A percentile compares a stretch with the other conserved stretches of the same genome.
phyloP scores from a whole-genome alignment of 1,140 invertebrate species.

The Trypoxylus dichotomus region DNA sequence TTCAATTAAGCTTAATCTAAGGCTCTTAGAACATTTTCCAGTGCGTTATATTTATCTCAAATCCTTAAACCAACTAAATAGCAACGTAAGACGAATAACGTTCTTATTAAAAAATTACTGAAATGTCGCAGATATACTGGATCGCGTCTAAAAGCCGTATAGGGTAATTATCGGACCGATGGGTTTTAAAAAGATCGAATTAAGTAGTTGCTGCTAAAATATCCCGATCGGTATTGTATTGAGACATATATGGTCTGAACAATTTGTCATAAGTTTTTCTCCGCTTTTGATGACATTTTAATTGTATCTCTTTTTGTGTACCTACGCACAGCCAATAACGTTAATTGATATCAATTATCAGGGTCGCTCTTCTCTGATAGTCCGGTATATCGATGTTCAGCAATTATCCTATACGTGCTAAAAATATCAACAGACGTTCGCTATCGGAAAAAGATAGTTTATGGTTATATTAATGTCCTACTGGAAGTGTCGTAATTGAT shows the following conservation, averaged over 20 bases:
- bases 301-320: slow-evolving; percentile 45
- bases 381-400: slow-evolving; percentile 31
- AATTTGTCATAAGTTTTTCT: slow-evolving; percentile 48
- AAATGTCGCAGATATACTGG: too few species aligned
- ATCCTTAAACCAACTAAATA: too few species aligned
- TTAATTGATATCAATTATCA: slow-evolving; percentile 48
- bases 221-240: slow-evolving; percentile 7
- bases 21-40: too few species aligned
- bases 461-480: slow-evolving; percentile 3
- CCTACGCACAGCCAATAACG: slow-evolving; percentile 35
- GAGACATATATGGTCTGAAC: slow-evolving; percentile 39
- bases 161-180: too few species aligned
- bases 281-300: slow-evolving; percentile 43
- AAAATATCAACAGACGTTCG: background rate
- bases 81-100: too few species aligned
- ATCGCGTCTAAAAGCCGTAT: too few species aligned
- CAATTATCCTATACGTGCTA: slow-evolving; percentile 20
- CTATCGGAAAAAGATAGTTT: background rate
- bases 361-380: slow-evolving; percentile 41
- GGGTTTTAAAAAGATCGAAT: background rate
- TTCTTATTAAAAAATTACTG: too few species aligned
- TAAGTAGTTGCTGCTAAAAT: background rate
- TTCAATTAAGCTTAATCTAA: too few species aligned
- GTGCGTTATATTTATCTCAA: too few species aligned
- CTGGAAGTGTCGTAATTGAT: background rate